Evolutionary conservation across 2,888 invertebrate genomes (phyloP).

Genomic region (Aporophyla lueneburgensis): DNA sequence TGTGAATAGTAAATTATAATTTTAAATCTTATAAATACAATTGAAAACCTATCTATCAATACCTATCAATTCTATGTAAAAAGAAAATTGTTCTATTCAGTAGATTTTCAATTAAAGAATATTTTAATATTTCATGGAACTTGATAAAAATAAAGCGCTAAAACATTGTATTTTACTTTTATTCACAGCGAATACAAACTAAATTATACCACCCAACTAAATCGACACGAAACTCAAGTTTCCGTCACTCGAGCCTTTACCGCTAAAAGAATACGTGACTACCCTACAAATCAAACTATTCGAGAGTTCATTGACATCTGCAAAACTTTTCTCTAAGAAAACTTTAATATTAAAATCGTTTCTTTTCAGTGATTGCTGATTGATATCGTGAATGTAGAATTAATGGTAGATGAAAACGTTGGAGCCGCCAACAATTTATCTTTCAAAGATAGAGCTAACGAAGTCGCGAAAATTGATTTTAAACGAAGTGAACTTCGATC

Average conservation of each 20-base stretch:
- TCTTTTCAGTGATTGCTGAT: constrained; percentile 72
- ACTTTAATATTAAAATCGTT: constrained; percentile 35
- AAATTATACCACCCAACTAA: constrained; percentile 42
- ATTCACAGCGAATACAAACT: constrained; percentile 26
- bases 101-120: background rate
- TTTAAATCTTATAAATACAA: background rate
- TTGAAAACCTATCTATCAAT: background rate
- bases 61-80: background rate
- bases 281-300: constrained; percentile 58
- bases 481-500: too few relatives aligned
- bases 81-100: background rate
- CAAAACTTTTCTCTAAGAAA: constrained; percentile 24
- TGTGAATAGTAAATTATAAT: background rate
- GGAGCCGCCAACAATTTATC: constrained; percentile 76
- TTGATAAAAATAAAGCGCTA: constrained; percentile 6
- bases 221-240: constrained; percentile 47
- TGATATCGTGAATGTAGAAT: constrained; percentile 76
- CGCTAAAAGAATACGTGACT: constrained; percentile 55
- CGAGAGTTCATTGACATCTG: constrained; percentile 57
- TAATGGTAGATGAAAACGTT: constrained; percentile 76
- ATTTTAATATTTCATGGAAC: background rate
- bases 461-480: constrained; percentile 81
- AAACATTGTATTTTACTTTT: constrained; percentile 41
- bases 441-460: constrained; percentile 80
- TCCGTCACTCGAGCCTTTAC: constrained; percentile 42